Conservation (phyloP, 2,888 invertebrate genomes). For the Patella pellucida region DNA sequence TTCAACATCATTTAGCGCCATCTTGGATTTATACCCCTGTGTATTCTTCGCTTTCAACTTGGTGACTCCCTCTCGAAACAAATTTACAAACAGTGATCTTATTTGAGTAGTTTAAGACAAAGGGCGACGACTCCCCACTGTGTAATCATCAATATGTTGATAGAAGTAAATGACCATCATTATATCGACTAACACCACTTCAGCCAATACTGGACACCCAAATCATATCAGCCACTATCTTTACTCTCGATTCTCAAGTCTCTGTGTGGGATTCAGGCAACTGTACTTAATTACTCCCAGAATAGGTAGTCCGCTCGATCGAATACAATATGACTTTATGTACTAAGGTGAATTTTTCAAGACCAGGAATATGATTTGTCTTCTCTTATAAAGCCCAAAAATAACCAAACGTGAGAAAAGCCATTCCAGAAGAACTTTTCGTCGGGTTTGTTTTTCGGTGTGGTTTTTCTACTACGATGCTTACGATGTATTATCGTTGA, state of each 20-base stretch:
- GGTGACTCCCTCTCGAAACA: slow-evolving; percentile 7
- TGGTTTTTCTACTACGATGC: too few species aligned
- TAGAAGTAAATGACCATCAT: slow-evolving; percentile 11
- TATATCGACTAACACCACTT: slow-evolving; percentile 5
- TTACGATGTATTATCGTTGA: too few species aligned
- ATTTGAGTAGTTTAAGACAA: slow-evolving; percentile 1
- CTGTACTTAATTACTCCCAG: too few species aligned
- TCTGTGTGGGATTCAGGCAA: not conserved
- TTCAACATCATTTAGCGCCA: not conserved
- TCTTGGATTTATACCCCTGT: slow-evolving; percentile 2
- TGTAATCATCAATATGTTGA: slow-evolving; percentile 10
- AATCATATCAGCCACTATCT: not conserved
- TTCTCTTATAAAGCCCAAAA: too few species aligned
- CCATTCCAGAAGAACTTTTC: too few species aligned
- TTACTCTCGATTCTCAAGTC: slow-evolving; percentile 2
- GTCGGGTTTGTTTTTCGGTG: too few species aligned
- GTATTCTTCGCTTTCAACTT: not conserved
- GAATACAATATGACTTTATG: too few species aligned
- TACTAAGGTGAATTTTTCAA: too few species aligned
- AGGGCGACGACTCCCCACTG: slow-evolving; percentile 1
- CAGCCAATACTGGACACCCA: slow-evolving; percentile 11
- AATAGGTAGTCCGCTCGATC: too few species aligned
- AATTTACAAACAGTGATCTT: not conserved
- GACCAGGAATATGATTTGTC: too few species aligned
- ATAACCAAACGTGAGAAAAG: too few species aligned